Evolutionary conservation across 1,140 invertebrate species (phyloP).

Genomic region (Chironomus tepperi): DNA sequence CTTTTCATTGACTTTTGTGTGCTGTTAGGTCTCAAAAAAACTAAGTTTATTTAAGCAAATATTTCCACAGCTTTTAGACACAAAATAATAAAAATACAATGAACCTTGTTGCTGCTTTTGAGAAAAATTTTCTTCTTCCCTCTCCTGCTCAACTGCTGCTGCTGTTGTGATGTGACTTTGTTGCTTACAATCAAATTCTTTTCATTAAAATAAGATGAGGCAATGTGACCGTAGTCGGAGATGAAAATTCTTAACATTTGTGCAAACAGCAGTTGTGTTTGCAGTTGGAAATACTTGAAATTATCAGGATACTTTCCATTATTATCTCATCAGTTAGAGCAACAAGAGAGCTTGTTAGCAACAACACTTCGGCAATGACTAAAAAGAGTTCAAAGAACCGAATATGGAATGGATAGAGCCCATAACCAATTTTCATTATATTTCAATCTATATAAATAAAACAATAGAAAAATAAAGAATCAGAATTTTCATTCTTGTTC

Average conservation of each 20-base stretch:
- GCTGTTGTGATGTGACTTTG: neutral
- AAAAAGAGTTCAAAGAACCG: constrained; percentile 19
- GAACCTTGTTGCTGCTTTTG: neutral
- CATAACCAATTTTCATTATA: constrained; percentile 17
- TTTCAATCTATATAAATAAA: neutral
- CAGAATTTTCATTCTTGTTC: neutral
- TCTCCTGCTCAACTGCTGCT: neutral
- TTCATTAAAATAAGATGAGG: neutral
- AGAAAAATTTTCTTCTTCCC: too few relatives aligned
- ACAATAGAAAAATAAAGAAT: constrained; percentile 19
- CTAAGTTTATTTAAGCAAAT: constrained; percentile 8
- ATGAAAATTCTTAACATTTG: neutral
- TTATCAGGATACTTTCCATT: neutral
- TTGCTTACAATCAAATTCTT: neutral
- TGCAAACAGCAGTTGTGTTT: neutral
- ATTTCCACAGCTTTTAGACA: neutral
- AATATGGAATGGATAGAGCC: neutral
- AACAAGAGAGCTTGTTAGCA: neutral
- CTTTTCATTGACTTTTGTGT: neutral
- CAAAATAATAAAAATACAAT: neutral
- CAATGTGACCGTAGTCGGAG: too few relatives aligned
- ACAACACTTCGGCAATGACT: neutral
- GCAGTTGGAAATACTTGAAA: neutral
- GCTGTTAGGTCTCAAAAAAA: neutral
- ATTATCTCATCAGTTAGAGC: neutral